Evolutionary conservation across 1,140 invertebrate genomes (phyloP).

Genomic region (Battus philenor): DNA sequence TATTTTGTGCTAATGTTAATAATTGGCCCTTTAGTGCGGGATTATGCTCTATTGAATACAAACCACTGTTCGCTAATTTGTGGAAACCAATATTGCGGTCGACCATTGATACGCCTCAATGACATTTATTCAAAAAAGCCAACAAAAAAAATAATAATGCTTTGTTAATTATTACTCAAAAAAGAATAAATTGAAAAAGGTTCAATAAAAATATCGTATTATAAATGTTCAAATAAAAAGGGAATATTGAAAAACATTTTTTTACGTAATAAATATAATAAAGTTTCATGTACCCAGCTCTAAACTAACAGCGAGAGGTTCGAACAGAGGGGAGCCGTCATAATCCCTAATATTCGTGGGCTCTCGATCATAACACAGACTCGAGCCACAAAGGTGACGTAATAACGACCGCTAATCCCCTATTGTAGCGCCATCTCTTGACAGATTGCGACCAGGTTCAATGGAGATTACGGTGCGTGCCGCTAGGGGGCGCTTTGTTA

Average conservation of each 20-base stretch:
- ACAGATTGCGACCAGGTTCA: slow-evolving; percentile 59
- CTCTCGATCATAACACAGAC: slow-evolving; percentile 60
- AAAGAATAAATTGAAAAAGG: no score
- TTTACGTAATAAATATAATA: no score
- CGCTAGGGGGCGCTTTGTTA: slow-evolving; percentile 61
- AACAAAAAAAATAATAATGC: no score
- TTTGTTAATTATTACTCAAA: no score
- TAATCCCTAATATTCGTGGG: slow-evolving; percentile 68
- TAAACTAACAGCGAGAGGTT: neutral
- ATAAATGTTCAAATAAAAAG: no score
- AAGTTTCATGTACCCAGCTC: neutral
- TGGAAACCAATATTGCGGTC: slow-evolving; percentile 30
- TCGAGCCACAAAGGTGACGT: slow-evolving; percentile 64
- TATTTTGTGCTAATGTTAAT: no score
- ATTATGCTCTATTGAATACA: slow-evolving; percentile 26
- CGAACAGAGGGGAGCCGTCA: slow-evolving; percentile 45
- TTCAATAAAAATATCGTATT: no score
- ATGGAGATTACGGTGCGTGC: slow-evolving; percentile 52
- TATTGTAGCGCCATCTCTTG: slow-evolving; percentile 70
- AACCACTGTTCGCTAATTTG: slow-evolving; percentile 18
- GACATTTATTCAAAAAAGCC: no score
- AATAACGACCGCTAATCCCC: slow-evolving; percentile 69
- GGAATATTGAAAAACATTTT: no score
- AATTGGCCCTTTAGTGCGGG: no score
- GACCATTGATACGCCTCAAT: no score